A percentile compares a stretch with the other conserved stretches of the same genome.
phyloP scores from a whole-genome alignment of 2,113 vertebrate species.

The Xiphophorus hellerii region DNA sequence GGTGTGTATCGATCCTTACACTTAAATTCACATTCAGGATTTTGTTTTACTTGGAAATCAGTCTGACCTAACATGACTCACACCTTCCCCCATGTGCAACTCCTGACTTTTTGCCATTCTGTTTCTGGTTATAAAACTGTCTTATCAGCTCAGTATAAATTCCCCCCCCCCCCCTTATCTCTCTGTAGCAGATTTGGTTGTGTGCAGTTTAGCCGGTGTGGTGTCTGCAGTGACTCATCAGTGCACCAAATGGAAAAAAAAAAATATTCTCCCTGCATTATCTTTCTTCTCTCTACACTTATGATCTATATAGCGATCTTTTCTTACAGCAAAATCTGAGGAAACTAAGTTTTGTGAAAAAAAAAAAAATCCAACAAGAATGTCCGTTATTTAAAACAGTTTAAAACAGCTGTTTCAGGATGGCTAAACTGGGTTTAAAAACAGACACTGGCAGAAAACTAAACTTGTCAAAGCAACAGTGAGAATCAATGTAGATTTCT shows the following conservation, averaged over 20 bases:
- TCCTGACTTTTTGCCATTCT: neutral
- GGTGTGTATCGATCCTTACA: neutral
- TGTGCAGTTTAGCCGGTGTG: conserved; percentile 34
- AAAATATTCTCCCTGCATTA: conserved; percentile 18
- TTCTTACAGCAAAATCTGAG: neutral
- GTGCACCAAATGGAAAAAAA: conserved; percentile 56
- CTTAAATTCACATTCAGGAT: neutral
- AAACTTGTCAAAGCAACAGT: conserved; percentile 13
- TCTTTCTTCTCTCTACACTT: conserved; percentile 33
- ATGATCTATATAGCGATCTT: neutral
- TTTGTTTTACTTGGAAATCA: neutral
- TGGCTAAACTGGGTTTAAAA: conserved; percentile 3
- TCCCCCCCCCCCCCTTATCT: neutral
- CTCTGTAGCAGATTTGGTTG: conserved; percentile 24
- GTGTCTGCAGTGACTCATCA: conserved; percentile 71
- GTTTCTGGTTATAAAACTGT: neutral
- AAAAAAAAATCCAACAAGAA: neutral
- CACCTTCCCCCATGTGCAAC: neutral
- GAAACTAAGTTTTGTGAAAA: neutral
- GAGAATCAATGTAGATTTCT: conserved; percentile 20
- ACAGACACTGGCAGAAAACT: neutral
- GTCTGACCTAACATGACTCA: neutral
- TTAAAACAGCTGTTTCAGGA: conserved; percentile 2
- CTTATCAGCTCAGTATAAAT: neutral
- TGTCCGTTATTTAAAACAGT: neutral